Conservation (phyloP, 2,888 invertebrate species). For the Cecidostiba fungosa region DNA sequence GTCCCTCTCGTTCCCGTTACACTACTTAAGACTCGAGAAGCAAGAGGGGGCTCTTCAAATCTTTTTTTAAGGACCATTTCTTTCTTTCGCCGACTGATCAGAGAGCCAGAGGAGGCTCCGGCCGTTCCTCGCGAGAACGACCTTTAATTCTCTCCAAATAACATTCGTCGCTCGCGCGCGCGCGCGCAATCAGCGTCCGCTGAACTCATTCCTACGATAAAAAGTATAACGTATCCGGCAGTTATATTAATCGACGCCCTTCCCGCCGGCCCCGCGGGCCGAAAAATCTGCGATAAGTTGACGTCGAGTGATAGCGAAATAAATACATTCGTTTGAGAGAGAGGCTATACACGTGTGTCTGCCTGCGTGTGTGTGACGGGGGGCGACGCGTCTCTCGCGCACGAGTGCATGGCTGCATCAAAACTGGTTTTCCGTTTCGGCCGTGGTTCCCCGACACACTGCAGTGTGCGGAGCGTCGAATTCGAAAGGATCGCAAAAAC, state of each 20-base stretch:
- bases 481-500: slow-evolving; percentile 69
- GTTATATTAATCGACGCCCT: slow-evolving; percentile 56
- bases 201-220: slow-evolving; percentile 52
- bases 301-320: slow-evolving; percentile 55
- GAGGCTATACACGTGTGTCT: slow-evolving; percentile 17
- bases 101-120: not conserved
- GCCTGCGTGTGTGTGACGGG: not conserved
- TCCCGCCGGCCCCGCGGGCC: not conserved
- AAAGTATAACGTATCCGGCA: slow-evolving; percentile 57
- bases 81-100: not conserved
- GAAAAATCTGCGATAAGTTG: slow-evolving; percentile 51
- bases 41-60: slow-evolving; percentile 42
- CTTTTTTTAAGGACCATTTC: slow-evolving; percentile 43
- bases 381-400: slow-evolving; percentile 7
- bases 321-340: slow-evolving; percentile 51
- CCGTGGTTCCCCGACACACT: slow-evolving; percentile 1
- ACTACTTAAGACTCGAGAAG: slow-evolving; percentile 36
- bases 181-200: slow-evolving; percentile 39
- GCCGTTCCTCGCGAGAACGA: slow-evolving; percentile 5
- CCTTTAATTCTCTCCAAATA: slow-evolving; percentile 30
- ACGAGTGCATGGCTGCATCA: slow-evolving; percentile 35
- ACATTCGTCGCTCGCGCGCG: not conserved
- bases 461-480: slow-evolving; percentile 65
- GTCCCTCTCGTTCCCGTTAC: slow-evolving; percentile 56
- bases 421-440: slow-evolving; percentile 62